phyloP scores from a whole-genome alignment of 1,140 invertebrate genomes.

The Sesamia nonagrioides region DNA sequence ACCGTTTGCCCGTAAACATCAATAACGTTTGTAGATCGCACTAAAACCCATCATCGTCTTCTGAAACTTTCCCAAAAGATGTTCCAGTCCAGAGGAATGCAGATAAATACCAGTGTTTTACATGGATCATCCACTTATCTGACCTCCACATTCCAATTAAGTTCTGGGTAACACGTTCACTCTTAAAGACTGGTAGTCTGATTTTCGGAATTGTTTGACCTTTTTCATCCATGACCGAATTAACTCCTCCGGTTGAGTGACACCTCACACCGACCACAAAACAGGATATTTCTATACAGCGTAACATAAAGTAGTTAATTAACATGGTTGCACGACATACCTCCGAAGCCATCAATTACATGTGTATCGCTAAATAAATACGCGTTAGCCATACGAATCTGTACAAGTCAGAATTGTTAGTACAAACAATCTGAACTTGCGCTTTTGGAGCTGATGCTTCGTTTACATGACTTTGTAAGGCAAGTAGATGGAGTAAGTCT shows the following conservation, averaged over 20 bases:
- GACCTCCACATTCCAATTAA: too few species aligned
- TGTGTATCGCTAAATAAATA: constrained; percentile 79
- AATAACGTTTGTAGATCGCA: too few species aligned
- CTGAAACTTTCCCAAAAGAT: too few species aligned
- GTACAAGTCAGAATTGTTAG: constrained; percentile 74
- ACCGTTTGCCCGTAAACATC: too few species aligned
- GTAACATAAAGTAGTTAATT: constrained; percentile 46
- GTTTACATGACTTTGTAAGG: constrained; percentile 48
- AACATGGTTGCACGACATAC: constrained; percentile 58
- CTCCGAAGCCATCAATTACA: constrained; percentile 71
- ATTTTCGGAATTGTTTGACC: too few species aligned
- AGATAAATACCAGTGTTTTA: too few species aligned
- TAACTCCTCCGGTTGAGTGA: constrained; percentile 1
- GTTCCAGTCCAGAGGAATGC: too few species aligned
- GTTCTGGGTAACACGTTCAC: too few species aligned
- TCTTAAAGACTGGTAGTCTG: too few species aligned
- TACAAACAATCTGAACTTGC: constrained; percentile 72
- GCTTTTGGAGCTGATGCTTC: constrained; percentile 67
- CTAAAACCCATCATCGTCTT: too few species aligned
- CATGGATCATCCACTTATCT: too few species aligned
- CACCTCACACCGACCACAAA: background rate
- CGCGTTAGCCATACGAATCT: constrained; percentile 76
- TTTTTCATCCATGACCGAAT: background rate
- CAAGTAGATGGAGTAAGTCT: background rate
- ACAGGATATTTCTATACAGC: constrained; percentile 28